A percentile compares a stretch with the other conserved stretches of the same genome.
Evolutionary conservation across 23 tunicate genomes (phyloP).

Genomic region (Clavelina lepadiformis): DNA sequence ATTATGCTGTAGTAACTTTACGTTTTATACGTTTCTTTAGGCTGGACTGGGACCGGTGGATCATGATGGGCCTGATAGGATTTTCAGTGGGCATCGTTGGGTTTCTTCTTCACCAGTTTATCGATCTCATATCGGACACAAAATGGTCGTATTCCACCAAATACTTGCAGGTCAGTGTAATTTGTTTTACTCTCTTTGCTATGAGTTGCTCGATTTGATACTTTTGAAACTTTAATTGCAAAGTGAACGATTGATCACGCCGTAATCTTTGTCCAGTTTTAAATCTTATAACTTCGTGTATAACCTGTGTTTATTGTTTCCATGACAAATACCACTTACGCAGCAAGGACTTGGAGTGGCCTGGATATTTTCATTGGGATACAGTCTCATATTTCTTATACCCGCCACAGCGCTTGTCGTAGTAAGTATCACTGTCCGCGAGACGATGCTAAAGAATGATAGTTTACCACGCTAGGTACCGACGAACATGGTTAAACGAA

Average conservation of each 20-base stretch:
- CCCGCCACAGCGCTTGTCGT: conserved; percentile 68
- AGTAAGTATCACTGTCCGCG: conserved; percentile 59
- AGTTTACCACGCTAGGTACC: no score
- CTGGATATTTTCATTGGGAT: conserved; percentile 85
- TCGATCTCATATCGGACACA: conserved; percentile 88
- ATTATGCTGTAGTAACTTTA: background rate
- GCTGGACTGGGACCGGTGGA: conserved; percentile 93
- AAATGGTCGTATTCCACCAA: conserved; percentile 66
- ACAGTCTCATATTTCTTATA: conserved; percentile 79
- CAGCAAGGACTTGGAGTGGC: conserved; percentile 61
- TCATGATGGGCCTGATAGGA: conserved; percentile 99
- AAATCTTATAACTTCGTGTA: no score
- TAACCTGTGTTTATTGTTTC: no score
- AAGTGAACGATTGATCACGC: no score
- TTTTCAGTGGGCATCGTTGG: conserved; percentile 93
- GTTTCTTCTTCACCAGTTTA: conserved; percentile 88
- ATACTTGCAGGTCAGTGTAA: conserved; percentile 43
- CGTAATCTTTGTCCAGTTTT: no score
- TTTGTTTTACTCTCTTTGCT: background rate
- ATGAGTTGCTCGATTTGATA: no score
- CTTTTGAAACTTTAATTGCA: no score
- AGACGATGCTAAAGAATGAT: no score
- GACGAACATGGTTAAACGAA: no score
- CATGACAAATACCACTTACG: no score
- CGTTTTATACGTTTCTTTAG: conserved; percentile 20